Evolutionary conservation across 1,140 invertebrate species (phyloP).

Genomic region (Neomicropteryx cornuta): DNA sequence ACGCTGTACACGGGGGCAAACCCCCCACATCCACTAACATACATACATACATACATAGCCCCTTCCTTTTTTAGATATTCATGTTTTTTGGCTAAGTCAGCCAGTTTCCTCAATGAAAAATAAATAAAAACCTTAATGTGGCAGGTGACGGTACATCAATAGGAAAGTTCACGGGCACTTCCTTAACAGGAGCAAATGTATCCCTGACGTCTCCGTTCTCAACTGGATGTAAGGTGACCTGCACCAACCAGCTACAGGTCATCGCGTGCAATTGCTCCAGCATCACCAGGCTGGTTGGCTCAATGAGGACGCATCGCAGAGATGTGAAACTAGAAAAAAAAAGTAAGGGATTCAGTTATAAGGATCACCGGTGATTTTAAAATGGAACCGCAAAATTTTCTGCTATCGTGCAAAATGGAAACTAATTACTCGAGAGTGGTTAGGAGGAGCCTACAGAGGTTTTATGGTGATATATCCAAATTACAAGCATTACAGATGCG

Average conservation of each 20-base stretch:
- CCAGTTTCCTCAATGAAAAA: no score
- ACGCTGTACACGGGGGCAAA: no score
- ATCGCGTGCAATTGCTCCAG: constrained; percentile 67
- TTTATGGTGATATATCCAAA: no score
- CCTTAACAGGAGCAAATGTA: constrained; percentile 43
- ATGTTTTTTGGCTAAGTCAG: no score
- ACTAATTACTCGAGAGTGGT: background rate
- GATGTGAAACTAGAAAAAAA: constrained; percentile 46
- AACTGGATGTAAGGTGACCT: constrained; percentile 52
- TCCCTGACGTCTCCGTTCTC: constrained; percentile 17
- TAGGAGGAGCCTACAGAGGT: no score
- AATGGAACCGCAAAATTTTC: no score
- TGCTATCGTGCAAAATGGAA: background rate
- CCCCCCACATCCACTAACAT: no score
- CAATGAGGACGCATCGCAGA: constrained; percentile 58
- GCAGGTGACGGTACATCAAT: constrained; percentile 47
- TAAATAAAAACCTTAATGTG: constrained; percentile 50
- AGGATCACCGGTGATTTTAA: no score
- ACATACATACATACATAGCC: no score
- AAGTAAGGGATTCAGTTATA: no score
- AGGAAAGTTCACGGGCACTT: constrained; percentile 51
- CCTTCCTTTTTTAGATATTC: no score
- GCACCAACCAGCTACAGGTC: constrained; percentile 74
- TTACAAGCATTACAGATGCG: no score
- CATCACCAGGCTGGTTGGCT: constrained; percentile 54